Evolutionary conservation across 2,113 vertebrate species (phyloP).

Genomic region (Pluvianellus socialis): DNA sequence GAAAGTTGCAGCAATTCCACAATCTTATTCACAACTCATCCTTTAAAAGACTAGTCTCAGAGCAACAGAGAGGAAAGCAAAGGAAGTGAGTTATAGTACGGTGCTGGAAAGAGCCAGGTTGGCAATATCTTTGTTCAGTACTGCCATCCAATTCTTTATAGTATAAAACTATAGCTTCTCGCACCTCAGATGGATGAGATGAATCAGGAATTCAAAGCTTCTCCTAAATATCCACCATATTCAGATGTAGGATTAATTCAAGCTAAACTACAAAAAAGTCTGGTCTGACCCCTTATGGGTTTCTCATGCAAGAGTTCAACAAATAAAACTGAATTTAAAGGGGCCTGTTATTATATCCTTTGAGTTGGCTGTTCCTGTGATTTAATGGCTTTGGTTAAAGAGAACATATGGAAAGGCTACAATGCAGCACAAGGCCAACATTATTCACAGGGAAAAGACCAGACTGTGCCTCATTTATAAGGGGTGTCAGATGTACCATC

Average conservation of each 20-base stretch:
- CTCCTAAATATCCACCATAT: background rate
- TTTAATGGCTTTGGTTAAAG: background rate
- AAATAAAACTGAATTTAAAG: background rate
- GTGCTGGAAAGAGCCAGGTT: background rate
- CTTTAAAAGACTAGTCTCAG: background rate
- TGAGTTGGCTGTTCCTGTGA: background rate
- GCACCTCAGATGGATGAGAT: background rate
- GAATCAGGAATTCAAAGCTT: background rate
- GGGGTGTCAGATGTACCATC: background rate
- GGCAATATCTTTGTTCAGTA: background rate
- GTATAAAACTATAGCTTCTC: background rate
- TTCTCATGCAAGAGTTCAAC: background rate
- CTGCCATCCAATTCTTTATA: background rate
- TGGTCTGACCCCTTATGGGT: background rate
- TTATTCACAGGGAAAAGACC: background rate
- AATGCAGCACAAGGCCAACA: background rate
- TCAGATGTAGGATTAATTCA: background rate
- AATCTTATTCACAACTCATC: background rate
- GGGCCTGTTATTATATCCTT: background rate
- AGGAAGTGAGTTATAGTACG: background rate
- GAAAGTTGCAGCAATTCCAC: background rate
- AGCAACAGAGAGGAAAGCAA: background rate
- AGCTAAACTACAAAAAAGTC: background rate
- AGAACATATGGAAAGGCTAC: background rate
- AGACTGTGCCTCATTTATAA: background rate